phyloP scores from a whole-genome alignment of 92 coral and sea anemone species.

The Zoanthus sansibaricus region DNA sequence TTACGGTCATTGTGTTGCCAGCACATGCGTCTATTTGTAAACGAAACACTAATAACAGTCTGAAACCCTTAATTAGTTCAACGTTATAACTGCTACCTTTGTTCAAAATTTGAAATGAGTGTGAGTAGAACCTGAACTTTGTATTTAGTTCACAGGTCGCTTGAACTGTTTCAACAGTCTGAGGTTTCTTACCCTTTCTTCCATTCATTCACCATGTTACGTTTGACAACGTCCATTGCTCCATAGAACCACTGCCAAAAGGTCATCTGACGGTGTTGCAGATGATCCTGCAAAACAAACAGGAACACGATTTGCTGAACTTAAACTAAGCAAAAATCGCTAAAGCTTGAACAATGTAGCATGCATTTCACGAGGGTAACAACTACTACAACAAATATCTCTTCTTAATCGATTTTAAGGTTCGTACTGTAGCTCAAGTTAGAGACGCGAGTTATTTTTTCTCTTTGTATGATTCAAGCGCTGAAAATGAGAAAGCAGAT shows the following conservation, averaged over 20 bases:
- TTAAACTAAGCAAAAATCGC: not conserved
- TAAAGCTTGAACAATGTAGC: not conserved
- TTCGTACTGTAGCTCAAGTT: too few species aligned
- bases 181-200: slow-evolving; percentile 77
- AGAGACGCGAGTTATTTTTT: too few species aligned
- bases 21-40: too few species aligned
- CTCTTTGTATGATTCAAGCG: too few species aligned
- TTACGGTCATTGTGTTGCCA: too few species aligned
- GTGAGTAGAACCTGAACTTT: not conserved
- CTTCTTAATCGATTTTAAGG: too few species aligned
- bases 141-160: not conserved
- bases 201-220: slow-evolving; percentile 87
- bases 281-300: slow-evolving; percentile 71
- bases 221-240: slow-evolving; percentile 86
- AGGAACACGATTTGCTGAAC: not conserved
- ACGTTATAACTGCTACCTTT: too few species aligned
- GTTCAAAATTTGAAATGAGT: not conserved
- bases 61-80: too few species aligned
- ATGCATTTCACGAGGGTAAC: too few species aligned
- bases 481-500: too few species aligned
- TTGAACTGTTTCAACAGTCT: not conserved
- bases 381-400: too few species aligned
- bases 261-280: slow-evolving; percentile 72
- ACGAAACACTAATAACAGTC: too few species aligned
- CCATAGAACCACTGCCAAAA: slow-evolving; percentile 97